phyloP scores from a whole-genome alignment of 1,140 invertebrate species.

The Drosophila kikkawai region DNA sequence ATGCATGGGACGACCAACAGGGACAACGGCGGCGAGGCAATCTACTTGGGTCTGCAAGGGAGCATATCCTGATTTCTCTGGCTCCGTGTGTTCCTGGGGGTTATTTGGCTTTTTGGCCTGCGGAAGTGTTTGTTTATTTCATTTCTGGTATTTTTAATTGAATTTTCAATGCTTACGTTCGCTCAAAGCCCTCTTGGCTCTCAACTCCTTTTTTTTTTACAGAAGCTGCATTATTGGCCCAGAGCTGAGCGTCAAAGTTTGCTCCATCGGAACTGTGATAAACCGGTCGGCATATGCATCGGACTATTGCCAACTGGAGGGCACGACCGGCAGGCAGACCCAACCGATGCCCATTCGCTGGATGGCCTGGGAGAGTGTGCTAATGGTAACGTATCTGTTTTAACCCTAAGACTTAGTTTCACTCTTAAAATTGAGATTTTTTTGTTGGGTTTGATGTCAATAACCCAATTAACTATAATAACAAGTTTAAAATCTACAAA shows the following conservation, averaged over 20 bases:
- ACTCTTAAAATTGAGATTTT: too few relatives aligned
- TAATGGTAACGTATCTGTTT: constrained; percentile 88
- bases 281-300: constrained; percentile 88
- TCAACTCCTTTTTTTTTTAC: constrained; percentile 70
- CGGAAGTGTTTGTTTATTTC: constrained; percentile 76
- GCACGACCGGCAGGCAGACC: constrained; percentile 80
- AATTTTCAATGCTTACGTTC: constrained; percentile 65
- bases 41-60: constrained; percentile 62
- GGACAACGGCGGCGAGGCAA: constrained; percentile 50
- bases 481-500: too few relatives aligned
- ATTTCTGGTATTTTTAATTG: constrained; percentile 82
- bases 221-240: constrained; percentile 95
- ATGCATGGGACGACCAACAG: constrained; percentile 57
- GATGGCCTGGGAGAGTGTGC: constrained; percentile 94
- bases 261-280: constrained; percentile 91
- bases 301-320: constrained; percentile 91
- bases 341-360: constrained; percentile 90
- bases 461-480: neutral
- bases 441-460: neutral
- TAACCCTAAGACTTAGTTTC: neutral
- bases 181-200: constrained; percentile 28
- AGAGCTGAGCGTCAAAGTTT: constrained; percentile 92
- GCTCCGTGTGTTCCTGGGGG: constrained; percentile 20
- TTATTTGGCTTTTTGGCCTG: constrained; percentile 64
- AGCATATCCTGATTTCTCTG: constrained; percentile 56